These are phyloP conservation scores for Caenorhabditis wallacei DNA, from an alignment of 2,888 invertebrate genomes.

Conservation along the genomic window DNA sequence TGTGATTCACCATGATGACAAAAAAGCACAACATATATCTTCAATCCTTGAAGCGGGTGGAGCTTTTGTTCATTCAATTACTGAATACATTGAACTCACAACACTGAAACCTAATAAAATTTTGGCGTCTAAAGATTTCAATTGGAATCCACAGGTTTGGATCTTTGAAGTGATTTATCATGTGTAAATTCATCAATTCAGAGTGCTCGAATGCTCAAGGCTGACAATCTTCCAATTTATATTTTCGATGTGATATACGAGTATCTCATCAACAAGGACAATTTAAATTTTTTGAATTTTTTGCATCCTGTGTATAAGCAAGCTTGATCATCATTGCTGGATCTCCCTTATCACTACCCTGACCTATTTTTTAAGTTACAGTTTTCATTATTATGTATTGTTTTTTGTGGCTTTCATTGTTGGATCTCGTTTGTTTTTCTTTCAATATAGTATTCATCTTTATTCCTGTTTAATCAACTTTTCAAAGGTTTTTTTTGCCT, in stretches of 20 bases:
- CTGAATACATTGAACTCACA: conserved; percentile 47
- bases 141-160: conserved; percentile 53
- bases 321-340: conserved; percentile 3
- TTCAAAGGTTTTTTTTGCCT: too few species aligned
- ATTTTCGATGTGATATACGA: conserved; percentile 50
- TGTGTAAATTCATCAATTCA: conserved; percentile 26
- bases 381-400: background rate
- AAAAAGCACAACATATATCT: background rate
- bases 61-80: conserved; percentile 23
- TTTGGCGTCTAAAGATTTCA: conserved; percentile 46
- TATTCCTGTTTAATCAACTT: too few species aligned
- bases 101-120: conserved; percentile 25
- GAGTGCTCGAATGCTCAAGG: conserved; percentile 53
- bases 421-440: too few species aligned
- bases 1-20: conserved; percentile 45
- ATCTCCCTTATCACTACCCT: background rate
- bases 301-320: conserved; percentile 30
- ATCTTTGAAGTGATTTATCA: background rate
- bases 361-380: conserved; percentile 5
- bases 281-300: conserved; percentile 10
- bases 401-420: too few species aligned
- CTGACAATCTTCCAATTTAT: conserved; percentile 28
- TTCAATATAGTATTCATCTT: too few species aligned
- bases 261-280: conserved; percentile 41
- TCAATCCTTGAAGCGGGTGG: conserved; percentile 59